A percentile compares a stretch with the other conserved stretches of the same genome.
Evolutionary conservation across 2,888 invertebrate species (phyloP).

Genomic region (Merodon equestris): DNA sequence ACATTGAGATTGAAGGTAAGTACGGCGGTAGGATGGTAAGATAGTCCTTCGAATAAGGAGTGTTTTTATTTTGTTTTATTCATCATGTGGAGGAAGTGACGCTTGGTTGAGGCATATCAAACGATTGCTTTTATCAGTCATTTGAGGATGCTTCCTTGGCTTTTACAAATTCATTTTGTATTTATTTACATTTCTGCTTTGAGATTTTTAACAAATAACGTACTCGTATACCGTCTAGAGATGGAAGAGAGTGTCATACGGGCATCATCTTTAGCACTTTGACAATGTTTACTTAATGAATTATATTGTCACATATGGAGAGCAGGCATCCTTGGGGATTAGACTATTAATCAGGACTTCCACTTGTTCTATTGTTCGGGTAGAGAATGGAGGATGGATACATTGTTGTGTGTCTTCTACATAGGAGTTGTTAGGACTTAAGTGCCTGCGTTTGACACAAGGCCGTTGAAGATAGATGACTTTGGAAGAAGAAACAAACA

Average conservation of each 20-base stretch:
- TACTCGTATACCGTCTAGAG: too few relatives aligned
- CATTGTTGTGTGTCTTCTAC: not conserved
- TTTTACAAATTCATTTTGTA: conserved; percentile 10
- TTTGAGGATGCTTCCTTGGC: conserved; percentile 29
- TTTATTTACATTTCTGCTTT: conserved; percentile 31
- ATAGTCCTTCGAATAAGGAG: conserved; percentile 10
- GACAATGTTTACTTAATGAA: conserved; percentile 48
- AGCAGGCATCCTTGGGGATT: conserved; percentile 24
- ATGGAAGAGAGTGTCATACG: too few relatives aligned
- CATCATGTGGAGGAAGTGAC: conserved; percentile 30
- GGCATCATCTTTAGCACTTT: conserved; percentile 41
- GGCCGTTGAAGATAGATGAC: too few relatives aligned
- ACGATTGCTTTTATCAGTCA: conserved; percentile 55
- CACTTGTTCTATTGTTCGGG: conserved; percentile 8
- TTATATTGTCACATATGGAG: conserved; percentile 52
- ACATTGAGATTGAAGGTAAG: conserved; percentile 77
- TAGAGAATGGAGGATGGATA: conserved; percentile 16
- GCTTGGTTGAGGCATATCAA: conserved; percentile 54
- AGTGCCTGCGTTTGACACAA: too few relatives aligned
- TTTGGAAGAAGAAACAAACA: too few relatives aligned
- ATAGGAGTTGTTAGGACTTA: too few relatives aligned
- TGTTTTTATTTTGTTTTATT: conserved; percentile 30
- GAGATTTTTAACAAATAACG: too few relatives aligned
- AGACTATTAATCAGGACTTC: conserved; percentile 48
- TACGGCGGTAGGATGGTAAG: conserved; percentile 7